Base-by-base conservation (phyloP, 1,140 invertebrate species). In the Heliconius eleuchia region DNA sequence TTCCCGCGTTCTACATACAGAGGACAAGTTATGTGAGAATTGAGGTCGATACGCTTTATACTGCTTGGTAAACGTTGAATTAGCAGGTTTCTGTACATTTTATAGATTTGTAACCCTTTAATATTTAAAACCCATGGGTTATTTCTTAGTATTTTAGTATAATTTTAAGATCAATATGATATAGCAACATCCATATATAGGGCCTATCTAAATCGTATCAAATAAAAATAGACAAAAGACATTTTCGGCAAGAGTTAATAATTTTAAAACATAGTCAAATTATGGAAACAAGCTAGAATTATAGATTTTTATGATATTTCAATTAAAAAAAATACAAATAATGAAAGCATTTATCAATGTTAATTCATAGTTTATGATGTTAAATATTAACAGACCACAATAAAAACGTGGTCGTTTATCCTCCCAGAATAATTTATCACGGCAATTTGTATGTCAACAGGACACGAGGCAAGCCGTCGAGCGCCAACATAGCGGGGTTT, bases 361-460 rank as follows among this genome's bases (percentile, higher is more conserved):
- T 81, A 73, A 66, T 9, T 76, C 57, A 74, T 77, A 71, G 39
- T 46, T 60, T 71, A 30, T 57, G 76, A 74, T 70, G 77, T 57
- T 76, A 76, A 82, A 37, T 79, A 83, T 23, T 83, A 80, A 73
- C 57, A 57, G 71, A 71, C 71, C 50, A 55, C 79, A 78, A 80
- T 71, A 80, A 78, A 80, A 76, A 74, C 66, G 52, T 75, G 55
- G 42, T 42, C 37, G n/a, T 80, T 60, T 52, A 78, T 78, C 75
- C 78, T 87, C 80, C 85, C 80, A 88, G 87, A 89, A 91, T 90
- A 87, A 89, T 88, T 87, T 90, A 93, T 89, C 86, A 88, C 81
- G 84, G 79, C 86, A 88, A 90, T 93, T 92, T 94, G 89, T 92
- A 86, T 92, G 92, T 93, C 90, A 93, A 88, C 91, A 92, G 92